These are phyloP conservation scores for Prunella strophiata DNA, from an alignment of 2,797 vertebrate genomes.

Conservation along the genomic window DNA sequence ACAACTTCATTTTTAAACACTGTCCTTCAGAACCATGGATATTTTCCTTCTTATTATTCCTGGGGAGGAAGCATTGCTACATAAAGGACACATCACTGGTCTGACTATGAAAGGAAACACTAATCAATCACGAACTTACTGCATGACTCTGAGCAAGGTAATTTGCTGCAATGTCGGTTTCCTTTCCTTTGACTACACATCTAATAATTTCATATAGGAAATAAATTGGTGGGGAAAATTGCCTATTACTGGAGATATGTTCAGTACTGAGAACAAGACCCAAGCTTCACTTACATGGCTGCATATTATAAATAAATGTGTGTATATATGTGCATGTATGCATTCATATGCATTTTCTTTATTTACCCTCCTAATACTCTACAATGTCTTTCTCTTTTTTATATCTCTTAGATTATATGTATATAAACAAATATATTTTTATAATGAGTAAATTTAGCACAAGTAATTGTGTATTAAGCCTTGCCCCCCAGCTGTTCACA, in stretches of 20 bases:
- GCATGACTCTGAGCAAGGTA: background rate
- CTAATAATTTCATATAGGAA: background rate
- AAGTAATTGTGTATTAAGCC: background rate
- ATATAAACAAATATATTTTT: background rate
- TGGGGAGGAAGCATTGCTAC: background rate
- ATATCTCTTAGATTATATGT: background rate
- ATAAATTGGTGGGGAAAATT: background rate
- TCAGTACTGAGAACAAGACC: background rate
- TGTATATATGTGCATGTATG: rapidly evolving
- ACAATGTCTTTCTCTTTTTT: background rate
- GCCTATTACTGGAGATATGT: background rate
- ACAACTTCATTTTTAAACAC: background rate
- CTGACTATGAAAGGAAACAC: background rate
- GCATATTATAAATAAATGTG: background rate
- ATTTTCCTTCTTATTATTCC: background rate
- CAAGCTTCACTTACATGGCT: rapidly evolving
- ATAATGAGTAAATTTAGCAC: background rate
- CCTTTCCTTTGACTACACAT: background rate
- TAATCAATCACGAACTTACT: background rate
- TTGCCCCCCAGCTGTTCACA: background rate
- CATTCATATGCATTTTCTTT: background rate
- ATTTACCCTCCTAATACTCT: rapidly evolving
- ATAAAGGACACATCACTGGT: background rate
- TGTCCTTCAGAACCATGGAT: background rate
- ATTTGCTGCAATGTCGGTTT: background rate